Evolutionary conservation across 2,113 vertebrate genomes (phyloP).

Genomic region (Scophthalmus maximus): DNA sequence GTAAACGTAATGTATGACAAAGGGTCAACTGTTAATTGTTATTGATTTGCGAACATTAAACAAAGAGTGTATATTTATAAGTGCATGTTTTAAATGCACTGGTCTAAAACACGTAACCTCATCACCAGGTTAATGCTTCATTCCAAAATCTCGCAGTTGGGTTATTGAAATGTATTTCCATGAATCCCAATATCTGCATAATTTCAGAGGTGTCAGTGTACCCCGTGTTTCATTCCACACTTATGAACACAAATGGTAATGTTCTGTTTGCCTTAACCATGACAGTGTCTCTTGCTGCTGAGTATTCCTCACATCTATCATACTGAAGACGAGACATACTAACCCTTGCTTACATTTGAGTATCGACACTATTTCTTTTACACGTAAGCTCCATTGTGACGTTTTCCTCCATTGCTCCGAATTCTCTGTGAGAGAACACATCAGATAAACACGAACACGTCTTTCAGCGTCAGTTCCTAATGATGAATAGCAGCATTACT

Average conservation of each 20-base stretch:
- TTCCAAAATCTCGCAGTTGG: no score
- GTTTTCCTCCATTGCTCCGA: not conserved
- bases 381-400: no score
- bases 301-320: not conserved
- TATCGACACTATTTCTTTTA: not conserved
- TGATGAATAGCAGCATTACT: slow-evolving; percentile 21
- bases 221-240: not conserved
- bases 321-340: not conserved
- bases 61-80: no score
- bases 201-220: not conserved
- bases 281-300: not conserved
- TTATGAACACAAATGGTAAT: no score
- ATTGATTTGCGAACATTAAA: no score
- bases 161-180: no score
- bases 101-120: no score
- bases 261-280: not conserved
- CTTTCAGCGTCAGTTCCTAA: slow-evolving; percentile 7
- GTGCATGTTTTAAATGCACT: no score
- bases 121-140: no score
- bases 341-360: not conserved
- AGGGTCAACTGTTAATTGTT: no score
- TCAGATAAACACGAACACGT: not conserved
- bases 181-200: not conserved
- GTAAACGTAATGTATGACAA: no score
- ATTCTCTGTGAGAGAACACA: not conserved